These are phyloP conservation scores for Plagiodera versicolora DNA, from an alignment of 2,888 invertebrate genomes.

Conservation along the genomic window DNA sequence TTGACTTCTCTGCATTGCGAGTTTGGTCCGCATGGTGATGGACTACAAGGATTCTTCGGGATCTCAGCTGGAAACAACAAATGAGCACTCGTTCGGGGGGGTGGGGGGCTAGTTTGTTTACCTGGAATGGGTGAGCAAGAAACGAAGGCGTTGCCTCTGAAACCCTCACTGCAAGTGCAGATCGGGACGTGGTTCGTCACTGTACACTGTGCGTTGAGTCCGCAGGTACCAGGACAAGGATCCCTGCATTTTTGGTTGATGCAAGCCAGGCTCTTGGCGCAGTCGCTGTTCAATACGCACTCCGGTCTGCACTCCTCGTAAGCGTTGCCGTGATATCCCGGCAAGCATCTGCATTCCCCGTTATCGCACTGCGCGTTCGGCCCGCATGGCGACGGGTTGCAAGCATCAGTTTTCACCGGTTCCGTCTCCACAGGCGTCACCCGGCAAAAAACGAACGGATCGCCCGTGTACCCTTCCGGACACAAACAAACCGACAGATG, in stretches of 20 bases:
- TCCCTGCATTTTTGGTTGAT: slow-evolving; percentile 69
- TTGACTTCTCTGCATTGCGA: slow-evolving; percentile 58
- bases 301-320: slow-evolving; percentile 71
- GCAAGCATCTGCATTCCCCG: slow-evolving; percentile 70
- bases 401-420: slow-evolving; percentile 53
- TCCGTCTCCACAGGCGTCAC: slow-evolving; percentile 35
- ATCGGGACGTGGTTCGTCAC: slow-evolving; percentile 76
- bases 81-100: too few relatives aligned
- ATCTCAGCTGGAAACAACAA: slow-evolving; percentile 27
- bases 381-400: slow-evolving; percentile 70
- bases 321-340: slow-evolving; percentile 73
- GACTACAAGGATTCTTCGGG: slow-evolving; percentile 63
- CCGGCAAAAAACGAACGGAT: slow-evolving; percentile 60
- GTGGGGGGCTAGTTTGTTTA: slow-evolving; percentile 44
- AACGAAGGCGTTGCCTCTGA: slow-evolving; percentile 72
- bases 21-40: slow-evolving; percentile 67
- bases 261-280: slow-evolving; percentile 69
- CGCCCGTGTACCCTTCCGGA: slow-evolving; percentile 61
- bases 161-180: slow-evolving; percentile 71
- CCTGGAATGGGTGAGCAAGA: slow-evolving; percentile 61
- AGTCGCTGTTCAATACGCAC: slow-evolving; percentile 74
- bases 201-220: slow-evolving; percentile 71
- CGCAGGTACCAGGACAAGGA: slow-evolving; percentile 76
- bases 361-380: slow-evolving; percentile 64
- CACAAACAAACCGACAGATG: slow-evolving; percentile 75